These are phyloP conservation scores for Sebastes aleutianus DNA, from an alignment of 2,797 vertebrate genomes.

Conservation along the genomic window DNA sequence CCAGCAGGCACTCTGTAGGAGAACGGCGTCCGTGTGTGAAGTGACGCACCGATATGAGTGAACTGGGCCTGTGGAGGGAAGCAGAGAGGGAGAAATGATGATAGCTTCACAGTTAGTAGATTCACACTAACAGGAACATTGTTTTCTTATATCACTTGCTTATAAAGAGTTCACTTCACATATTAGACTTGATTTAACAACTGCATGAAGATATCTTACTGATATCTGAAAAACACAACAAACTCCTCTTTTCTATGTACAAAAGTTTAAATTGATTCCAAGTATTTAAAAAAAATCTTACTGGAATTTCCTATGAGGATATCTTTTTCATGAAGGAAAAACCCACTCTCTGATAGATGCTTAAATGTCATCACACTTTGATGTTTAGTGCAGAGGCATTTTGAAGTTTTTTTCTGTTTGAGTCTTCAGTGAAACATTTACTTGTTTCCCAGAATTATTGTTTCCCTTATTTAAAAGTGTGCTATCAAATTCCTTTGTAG, in stretches of 20 bases:
- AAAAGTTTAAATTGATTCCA: not conserved
- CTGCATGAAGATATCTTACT: not conserved
- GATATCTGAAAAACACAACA: not conserved
- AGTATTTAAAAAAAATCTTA: not conserved
- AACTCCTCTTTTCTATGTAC: not conserved
- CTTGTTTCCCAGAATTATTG: not conserved
- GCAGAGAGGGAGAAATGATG: not conserved
- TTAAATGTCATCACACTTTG: not conserved
- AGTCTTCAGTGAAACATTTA: not conserved
- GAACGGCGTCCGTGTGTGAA: conserved; percentile 95
- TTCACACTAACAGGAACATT: not conserved
- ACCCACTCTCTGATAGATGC: rapidly evolving
- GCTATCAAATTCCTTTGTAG: not conserved
- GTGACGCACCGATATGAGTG: conserved; percentile 92
- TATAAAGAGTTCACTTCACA: not conserved
- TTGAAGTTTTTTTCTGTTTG: not conserved
- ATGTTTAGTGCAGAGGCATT: not conserved
- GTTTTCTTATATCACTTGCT: not conserved
- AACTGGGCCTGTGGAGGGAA: conserved; percentile 89
- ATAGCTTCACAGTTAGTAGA: not conserved
- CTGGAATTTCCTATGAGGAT: not conserved
- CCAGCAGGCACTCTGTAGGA: conserved; percentile 90
- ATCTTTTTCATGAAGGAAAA: not conserved
- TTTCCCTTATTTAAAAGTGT: not conserved
- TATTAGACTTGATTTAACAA: not conserved